Evolutionary conservation across 2,113 vertebrate species (phyloP).

Genomic region (Plecturocebus donacophilus): DNA sequence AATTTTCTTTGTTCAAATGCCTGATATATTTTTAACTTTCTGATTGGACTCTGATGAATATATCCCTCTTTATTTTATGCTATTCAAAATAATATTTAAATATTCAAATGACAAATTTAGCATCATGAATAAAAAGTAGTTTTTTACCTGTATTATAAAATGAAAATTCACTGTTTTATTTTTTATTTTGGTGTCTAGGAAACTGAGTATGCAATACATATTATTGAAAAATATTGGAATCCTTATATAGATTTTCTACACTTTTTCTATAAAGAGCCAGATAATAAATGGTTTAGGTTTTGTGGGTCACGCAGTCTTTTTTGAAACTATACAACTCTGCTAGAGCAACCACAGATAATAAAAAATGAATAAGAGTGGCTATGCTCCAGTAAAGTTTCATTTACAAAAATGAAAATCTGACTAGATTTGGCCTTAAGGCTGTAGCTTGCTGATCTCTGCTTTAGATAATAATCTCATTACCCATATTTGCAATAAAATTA

Average conservation of each 20-base stretch:
- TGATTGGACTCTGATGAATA: background rate
- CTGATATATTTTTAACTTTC: background rate
- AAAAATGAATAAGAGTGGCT: background rate
- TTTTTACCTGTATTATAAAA: background rate
- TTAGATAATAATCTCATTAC: background rate
- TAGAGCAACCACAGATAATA: background rate
- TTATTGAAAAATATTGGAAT: background rate
- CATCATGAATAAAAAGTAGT: background rate
- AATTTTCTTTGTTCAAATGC: background rate
- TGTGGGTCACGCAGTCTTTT: background rate
- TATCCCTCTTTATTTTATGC: background rate
- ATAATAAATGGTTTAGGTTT: background rate
- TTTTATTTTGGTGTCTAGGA: background rate
- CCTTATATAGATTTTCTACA: background rate
- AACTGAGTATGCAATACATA: background rate
- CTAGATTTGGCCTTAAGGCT: background rate
- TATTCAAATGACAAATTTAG: background rate
- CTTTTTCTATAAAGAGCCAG: background rate
- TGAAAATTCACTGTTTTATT: background rate
- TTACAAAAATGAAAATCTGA: background rate
- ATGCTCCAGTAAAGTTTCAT: background rate
- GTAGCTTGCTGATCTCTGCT: background rate
- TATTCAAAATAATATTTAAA: background rate
- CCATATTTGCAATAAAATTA: background rate
- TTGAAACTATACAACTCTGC: background rate